Evolutionary conservation across 2,888 invertebrate species (phyloP), one percentile per base, ranked within the genome.

Genomic region (Lasioglossum malachurum): DNA sequence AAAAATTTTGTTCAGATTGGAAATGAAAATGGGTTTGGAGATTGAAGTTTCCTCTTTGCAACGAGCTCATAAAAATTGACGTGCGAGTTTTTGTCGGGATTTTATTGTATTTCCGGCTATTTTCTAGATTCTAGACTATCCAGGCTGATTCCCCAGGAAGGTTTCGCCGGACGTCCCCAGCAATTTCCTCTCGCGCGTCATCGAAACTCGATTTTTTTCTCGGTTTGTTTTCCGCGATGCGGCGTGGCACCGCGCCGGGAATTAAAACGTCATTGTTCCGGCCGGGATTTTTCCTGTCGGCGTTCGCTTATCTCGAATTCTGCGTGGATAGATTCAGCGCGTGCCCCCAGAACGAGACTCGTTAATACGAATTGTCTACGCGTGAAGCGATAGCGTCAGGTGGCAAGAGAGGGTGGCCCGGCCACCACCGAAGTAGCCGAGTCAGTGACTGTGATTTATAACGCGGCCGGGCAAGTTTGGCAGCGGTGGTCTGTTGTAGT

Each of bases 401-500:
- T 71, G 71, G 71, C 41, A 57, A 57, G 23, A 71, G 71, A 71
- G 41, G 69, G 41, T 14, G 69, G 10, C 69, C 1, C 38, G 69
- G 27, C 60, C 27, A 16, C 27, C n/a, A n/a, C n/a, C 69, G 71
- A 91, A 90, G 87, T 86, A 91, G 89, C 86, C 82, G 82, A 88
- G 91, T 91, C 91, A 91, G 87, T 87, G 71, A n/a, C 57, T 64
- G 78, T 89, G 91, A 91, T 91, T 91, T 91, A 91, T 87, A 82
- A 88, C 89, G 67, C 77, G 57, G 80, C 41, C 53, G 75, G 77
- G 75, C 73, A 80, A 82, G 77, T 88, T 78, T 77, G 77, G 71
- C 71, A 78, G 89, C 76, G 72, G 31, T 44, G 49, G 82, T 85
- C 73, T 73, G 76, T 80, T 67, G 53, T 53, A 89, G 91, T 91